Evolutionary conservation across 2,113 vertebrate species (phyloP).

Genomic region (Podarcis cretensis): DNA sequence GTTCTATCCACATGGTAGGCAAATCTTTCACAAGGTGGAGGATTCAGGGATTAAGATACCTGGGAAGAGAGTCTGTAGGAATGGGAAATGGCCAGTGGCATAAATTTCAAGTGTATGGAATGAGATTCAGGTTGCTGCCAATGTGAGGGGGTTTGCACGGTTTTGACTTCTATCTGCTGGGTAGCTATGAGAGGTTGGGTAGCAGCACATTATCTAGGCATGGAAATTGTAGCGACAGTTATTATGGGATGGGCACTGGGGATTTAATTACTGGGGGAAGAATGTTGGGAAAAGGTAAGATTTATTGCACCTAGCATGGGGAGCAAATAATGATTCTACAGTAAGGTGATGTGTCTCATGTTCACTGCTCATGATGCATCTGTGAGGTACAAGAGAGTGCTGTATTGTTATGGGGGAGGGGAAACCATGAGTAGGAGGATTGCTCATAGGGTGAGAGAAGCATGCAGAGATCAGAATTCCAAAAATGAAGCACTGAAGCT

Average conservation of each 20-base stretch:
- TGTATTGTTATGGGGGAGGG: background rate
- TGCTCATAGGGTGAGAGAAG: background rate
- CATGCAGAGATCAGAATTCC: constrained; percentile 2
- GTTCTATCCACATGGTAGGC: too few relatives aligned
- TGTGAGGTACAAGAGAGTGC: background rate
- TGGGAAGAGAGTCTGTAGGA: background rate
- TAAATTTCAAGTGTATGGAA: background rate
- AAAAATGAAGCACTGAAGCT: constrained; percentile 6
- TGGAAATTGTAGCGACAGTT: background rate
- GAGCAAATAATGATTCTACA: background rate
- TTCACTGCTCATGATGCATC: background rate
- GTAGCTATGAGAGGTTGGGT: background rate
- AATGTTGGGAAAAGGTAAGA: background rate
- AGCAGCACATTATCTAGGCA: background rate
- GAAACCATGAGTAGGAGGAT: background rate
- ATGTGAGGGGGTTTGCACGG: background rate
- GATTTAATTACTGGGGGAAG: background rate
- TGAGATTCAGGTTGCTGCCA: background rate
- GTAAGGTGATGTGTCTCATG: background rate
- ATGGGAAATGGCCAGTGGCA: background rate
- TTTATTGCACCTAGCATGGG: background rate
- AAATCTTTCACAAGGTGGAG: background rate
- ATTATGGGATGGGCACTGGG: background rate
- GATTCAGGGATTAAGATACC: background rate
- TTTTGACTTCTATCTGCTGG: background rate